Percentiles rank a stretch among this genome's conserved stretches.
These are phyloP conservation scores for Balearica regulorum DNA, from an alignment of 2,797 vertebrate species.

Conservation along the genomic window DNA sequence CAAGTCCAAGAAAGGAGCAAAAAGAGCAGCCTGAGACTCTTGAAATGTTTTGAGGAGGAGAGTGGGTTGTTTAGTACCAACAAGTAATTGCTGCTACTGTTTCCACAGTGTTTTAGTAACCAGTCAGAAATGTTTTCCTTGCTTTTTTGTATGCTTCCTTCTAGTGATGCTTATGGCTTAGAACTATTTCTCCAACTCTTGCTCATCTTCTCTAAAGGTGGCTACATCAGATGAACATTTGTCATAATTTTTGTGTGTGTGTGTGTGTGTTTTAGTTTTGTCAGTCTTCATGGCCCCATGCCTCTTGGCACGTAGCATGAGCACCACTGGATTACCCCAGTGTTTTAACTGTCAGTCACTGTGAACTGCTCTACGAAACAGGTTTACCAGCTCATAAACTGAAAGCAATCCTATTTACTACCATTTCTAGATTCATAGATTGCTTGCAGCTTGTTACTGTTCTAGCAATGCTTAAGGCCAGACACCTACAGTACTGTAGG, in stretches of 20 bases:
- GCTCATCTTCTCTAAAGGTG: neutral
- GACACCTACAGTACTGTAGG: constrained; percentile 6
- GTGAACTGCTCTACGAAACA: constrained; percentile 51
- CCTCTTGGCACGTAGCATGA: constrained; percentile 43
- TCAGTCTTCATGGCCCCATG: constrained; percentile 35
- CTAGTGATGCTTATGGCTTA: neutral
- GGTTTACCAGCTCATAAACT: constrained; percentile 69
- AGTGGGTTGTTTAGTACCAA: neutral
- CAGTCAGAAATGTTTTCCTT: neutral
- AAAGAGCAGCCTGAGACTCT: neutral
- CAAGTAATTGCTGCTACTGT: neutral
- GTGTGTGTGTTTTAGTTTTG: neutral
- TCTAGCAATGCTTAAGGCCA: constrained; percentile 50
- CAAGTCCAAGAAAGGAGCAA: neutral
- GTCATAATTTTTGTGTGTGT: neutral
- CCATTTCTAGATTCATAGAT: constrained; percentile 61
- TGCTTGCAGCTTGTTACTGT: constrained; percentile 59
- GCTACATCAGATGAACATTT: neutral
- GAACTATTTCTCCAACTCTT: constrained; percentile 11
- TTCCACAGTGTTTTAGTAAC: neutral
- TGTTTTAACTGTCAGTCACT: constrained; percentile 64
- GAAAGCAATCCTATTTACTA: constrained; percentile 70
- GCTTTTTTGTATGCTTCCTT: neutral
- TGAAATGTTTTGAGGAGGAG: neutral
- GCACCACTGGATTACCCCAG: constrained; percentile 30